Evolutionary conservation across 2,113 vertebrate species (phyloP).

Genomic region (Callithrix jacchus): DNA sequence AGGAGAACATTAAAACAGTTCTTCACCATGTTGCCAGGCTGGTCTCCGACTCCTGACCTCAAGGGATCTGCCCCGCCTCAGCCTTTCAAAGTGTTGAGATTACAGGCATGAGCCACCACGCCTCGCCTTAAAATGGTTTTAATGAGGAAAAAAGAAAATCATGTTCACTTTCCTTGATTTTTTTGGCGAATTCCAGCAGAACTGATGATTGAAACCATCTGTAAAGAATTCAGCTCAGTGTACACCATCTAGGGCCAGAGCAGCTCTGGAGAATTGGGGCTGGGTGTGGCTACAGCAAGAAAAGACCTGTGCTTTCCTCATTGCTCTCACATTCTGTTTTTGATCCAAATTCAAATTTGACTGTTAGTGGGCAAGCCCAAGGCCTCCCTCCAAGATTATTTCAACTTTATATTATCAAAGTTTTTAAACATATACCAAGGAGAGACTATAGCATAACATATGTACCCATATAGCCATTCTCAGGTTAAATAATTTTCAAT

Average conservation of each 20-base stretch:
- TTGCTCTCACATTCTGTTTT: background rate
- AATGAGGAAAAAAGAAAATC: no score
- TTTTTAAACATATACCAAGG: background rate
- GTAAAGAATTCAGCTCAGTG: background rate
- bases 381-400: background rate
- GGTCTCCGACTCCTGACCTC: no score
- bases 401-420: background rate
- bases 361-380: background rate
- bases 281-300: background rate
- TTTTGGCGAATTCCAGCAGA: background rate
- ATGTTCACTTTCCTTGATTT: background rate
- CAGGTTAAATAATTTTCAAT: background rate
- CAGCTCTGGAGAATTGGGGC: background rate
- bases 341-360: background rate
- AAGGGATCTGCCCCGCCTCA: no score
- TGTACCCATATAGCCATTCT: background rate
- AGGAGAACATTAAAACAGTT: background rate
- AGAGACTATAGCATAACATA: background rate
- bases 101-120: no score
- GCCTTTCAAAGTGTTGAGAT: no score
- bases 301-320: background rate
- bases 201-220: background rate
- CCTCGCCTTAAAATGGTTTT: background rate
- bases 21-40: no score
- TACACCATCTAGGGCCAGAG: background rate